Conservation (phyloP, 2,797 vertebrate genomes). For the Catamblyrhynchus diadema region DNA sequence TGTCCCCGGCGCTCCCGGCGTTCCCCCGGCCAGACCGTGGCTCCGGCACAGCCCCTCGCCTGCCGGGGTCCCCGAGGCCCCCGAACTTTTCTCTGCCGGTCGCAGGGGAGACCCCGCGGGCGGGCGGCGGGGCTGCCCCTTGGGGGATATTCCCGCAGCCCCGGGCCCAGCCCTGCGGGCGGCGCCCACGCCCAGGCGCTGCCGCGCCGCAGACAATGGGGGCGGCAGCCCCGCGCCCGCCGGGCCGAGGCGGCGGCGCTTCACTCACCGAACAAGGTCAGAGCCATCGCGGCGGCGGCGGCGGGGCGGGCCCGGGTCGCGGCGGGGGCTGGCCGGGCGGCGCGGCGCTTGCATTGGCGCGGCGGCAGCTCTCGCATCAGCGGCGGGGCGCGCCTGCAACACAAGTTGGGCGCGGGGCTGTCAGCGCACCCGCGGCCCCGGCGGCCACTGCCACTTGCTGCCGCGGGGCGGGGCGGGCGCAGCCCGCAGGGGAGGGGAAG, state of each 20-base stretch:
- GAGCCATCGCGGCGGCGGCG: constrained; percentile 67
- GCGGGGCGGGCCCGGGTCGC: too few relatives aligned
- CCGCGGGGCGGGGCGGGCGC: not conserved
- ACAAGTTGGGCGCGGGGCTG: constrained; percentile 20
- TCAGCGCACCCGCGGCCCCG: not conserved
- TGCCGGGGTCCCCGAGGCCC: not conserved
- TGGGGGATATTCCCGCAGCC: not conserved
- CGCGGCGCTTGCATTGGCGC: not conserved
- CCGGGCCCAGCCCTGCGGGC: not conserved
- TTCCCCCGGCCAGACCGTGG: not conserved
- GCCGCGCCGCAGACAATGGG: constrained; percentile 74
- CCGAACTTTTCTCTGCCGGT: not conserved
- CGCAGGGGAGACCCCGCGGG: not conserved
- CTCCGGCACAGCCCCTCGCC: not conserved
- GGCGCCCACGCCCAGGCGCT: constrained; percentile 70
- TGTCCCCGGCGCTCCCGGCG: not conserved
- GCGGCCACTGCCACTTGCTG: not conserved
- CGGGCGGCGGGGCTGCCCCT: not conserved
- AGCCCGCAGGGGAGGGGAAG: not conserved
- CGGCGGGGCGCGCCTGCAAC: constrained; percentile 17
- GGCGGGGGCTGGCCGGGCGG: not conserved
- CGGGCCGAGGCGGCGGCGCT: not conserved
- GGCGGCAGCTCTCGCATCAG: not conserved
- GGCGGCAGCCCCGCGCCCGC: constrained; percentile 49
- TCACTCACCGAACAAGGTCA: constrained; percentile 77